Conservation (phyloP, 64 coral and sea anemone species). For the Platygyra sinensis region DNA sequence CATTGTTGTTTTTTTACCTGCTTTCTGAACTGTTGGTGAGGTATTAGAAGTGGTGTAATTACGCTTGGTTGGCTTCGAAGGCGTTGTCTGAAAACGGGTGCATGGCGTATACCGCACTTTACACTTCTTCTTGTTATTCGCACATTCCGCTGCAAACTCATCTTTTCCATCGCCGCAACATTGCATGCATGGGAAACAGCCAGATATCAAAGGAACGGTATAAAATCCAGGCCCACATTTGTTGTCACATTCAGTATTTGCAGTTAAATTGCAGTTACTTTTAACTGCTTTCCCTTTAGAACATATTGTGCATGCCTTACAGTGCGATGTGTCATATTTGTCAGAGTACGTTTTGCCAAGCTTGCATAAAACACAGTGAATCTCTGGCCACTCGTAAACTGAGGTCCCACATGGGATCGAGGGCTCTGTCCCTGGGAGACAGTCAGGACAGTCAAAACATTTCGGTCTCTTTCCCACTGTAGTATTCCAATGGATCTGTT, state of each 20-base stretch:
- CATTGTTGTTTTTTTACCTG: not conserved
- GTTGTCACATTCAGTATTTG: conserved; percentile 14
- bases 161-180: conserved; percentile 35
- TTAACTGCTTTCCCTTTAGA: conserved; percentile 1
- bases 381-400: not conserved
- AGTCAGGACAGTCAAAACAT: conserved; percentile 34
- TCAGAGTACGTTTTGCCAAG: conserved; percentile 22
- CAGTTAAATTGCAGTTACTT: conserved; percentile 25
- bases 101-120: not conserved
- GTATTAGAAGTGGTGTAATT: not conserved
- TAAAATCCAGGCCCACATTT: conserved; percentile 37
- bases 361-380: conserved; percentile 22
- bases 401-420: conserved; percentile 38
- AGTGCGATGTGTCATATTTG: not conserved
- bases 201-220: not conserved
- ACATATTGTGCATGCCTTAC: conserved; percentile 43
- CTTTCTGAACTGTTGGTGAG: not conserved
- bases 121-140: not conserved
- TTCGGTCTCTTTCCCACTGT: not conserved
- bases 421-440: not conserved
- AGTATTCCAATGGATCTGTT: conserved; percentile 5
- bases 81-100: not conserved
- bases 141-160: not conserved
- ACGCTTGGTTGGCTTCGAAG: not conserved
- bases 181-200: conserved; percentile 28